phyloP scores from a whole-genome alignment of 1,140 invertebrate species.

The Brachionus rotundiformis region DNA sequence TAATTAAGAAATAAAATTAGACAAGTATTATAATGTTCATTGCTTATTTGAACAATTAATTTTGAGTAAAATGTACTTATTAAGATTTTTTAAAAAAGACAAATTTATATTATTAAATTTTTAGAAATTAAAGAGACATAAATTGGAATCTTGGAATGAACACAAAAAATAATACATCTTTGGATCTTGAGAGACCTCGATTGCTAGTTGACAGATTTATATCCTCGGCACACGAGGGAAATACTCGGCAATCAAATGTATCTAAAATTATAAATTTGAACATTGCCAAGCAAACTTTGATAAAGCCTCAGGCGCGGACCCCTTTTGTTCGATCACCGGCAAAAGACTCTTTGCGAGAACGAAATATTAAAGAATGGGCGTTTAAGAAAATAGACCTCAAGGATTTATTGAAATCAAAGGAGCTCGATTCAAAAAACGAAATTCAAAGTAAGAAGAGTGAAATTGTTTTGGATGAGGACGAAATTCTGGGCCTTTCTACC shows the following conservation, averaged over 20 bases:
- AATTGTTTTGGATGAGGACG: neutral
- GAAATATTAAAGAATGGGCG: conserved; percentile 29
- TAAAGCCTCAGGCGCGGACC: neutral
- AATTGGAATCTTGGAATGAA: neutral
- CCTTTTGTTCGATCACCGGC: neutral
- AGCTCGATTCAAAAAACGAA: neutral
- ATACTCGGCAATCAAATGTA: neutral
- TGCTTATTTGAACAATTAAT: neutral
- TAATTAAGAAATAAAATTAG: neutral
- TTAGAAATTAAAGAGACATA: neutral
- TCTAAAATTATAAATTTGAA: neutral
- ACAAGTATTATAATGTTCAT: neutral
- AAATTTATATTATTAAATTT: neutral
- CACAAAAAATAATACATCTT: conserved; percentile 5
- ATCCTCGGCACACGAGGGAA: conserved; percentile 17
- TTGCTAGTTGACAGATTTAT: conserved; percentile 18
- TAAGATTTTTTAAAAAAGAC: neutral
- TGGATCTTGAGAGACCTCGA: conserved; percentile 9
- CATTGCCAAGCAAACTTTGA: neutral
- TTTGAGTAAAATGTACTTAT: neutral
- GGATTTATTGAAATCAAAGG: conserved; percentile 2
- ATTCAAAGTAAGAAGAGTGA: neutral
- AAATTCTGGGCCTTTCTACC: neutral
- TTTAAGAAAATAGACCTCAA: conserved; percentile 28
- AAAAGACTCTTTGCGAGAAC: conserved; percentile 16